Evolutionary conservation across 2,797 vertebrate genomes (phyloP), one percentile per base, ranked within the genome.

Genomic region (Tarsius wallacei): DNA sequence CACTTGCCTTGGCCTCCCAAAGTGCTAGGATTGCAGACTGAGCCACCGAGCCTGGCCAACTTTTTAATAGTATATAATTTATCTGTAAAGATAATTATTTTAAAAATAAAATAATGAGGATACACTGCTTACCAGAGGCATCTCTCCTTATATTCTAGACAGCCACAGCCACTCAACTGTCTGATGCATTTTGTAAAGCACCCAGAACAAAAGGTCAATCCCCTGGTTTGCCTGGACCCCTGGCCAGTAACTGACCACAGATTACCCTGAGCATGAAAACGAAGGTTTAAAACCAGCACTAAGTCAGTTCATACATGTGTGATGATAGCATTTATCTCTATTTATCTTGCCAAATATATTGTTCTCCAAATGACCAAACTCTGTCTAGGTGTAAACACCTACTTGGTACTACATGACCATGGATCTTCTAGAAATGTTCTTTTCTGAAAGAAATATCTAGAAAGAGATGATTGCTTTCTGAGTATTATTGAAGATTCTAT

Each of bases 381-480:
- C 42, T 55, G 8, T 74, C 70, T 47, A 68, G 19, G 53, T 22
- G 7, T 47, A 33, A 28, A 47, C 33, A 91, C 16, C 59, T 61
- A 80, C 15, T 68, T 77, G 93, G 61, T 2, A 70, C n/a, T 53
- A 10, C 17, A 17, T 2, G n/a, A 8, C 28, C 33, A 16, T 11
- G 10, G 28, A 95, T 88, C 53, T 94, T 93, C 68, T 47, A 76
- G 70, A 91, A 91, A 63, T 82, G 92, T 26, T 83, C 57, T 90
- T 91, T 57, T 28, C 83, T 74, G 19, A 63, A 95, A 31, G 47
- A 94, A 78, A 4, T 42, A 59, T 19, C 53, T 64, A 14, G 31
- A 2, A 21, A 87, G 7, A 96, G 11, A 53, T 84, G 28, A 15
- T 7, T n/a, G 42, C n/a, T 53, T 83, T 71, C 57, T 86, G 85